These are phyloP conservation scores for Labeo calbasu DNA, from an alignment of 2,797 vertebrate genomes.

Conservation along the genomic window DNA sequence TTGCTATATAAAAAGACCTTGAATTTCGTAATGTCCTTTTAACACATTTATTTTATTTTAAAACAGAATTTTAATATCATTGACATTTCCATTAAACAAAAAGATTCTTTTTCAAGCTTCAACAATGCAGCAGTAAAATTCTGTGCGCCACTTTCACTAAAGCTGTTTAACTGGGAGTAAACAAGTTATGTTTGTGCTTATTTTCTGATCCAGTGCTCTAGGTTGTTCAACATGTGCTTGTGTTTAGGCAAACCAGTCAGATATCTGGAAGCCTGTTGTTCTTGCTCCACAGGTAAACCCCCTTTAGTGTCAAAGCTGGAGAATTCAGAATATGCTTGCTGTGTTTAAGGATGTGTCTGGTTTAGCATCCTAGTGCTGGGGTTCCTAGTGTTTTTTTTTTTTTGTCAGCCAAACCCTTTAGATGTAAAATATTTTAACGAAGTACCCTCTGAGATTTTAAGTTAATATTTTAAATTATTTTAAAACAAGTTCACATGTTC, in stretches of 20 bases:
- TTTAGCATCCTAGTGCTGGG: not conserved
- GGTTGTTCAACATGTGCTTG: slow-evolving; percentile 5
- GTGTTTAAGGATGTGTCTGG: not conserved
- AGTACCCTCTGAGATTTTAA: not conserved
- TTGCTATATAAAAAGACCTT: not conserved
- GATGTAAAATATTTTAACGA: not conserved
- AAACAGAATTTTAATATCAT: not conserved
- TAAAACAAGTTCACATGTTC: not conserved
- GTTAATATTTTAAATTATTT: not conserved
- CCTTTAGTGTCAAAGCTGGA: not conserved
- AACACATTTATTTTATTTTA: not conserved
- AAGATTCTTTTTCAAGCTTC: not conserved
- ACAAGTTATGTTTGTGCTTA: not conserved
- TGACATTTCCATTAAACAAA: not conserved
- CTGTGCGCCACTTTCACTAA: not conserved
- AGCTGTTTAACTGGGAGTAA: not conserved
- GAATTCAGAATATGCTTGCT: slow-evolving; percentile 15
- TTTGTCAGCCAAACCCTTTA: not conserved
- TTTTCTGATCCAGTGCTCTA: not conserved
- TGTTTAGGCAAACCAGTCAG: slow-evolving; percentile 14
- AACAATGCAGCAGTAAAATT: not conserved
- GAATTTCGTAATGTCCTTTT: too few relatives aligned
- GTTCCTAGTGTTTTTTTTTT: not conserved
- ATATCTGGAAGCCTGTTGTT: slow-evolving; percentile 1
- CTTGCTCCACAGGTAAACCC: not conserved